Base-by-base conservation (phyloP, 2,797 vertebrate species). In the Sebastes matsubarae region DNA sequence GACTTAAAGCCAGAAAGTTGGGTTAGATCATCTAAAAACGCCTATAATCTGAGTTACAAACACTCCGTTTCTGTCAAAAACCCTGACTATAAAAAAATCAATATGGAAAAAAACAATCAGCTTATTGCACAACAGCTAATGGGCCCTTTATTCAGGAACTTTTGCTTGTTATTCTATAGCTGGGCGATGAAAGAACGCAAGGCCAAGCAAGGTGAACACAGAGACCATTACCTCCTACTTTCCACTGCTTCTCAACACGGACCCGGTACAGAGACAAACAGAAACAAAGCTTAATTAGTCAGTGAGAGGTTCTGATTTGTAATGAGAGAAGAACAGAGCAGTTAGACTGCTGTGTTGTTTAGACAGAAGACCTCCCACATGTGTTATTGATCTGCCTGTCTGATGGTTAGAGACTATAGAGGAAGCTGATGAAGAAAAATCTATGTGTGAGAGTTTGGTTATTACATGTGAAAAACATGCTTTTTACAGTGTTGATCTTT, bases 51-150 rank as follows among this genome's bases (percentile, higher is more conserved):
- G 24, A 34, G 3, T 29, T 68, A 68, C 34, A 79, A 69, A 84
- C 52, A 25, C 22, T 24, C 46, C 18, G 46, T 57, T 69, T 81
- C 10, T 52, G 50, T 84, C 69, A 82, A 38, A 81, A 78, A 70
- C 12, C 7, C 22, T 32, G 57, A 66, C 57, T 12, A 46, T 22
- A 29, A 75, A 70, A 87, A 86, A 54, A 54, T 54, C 80, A 60
- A 81, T 81, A 54, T 1, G 4, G 64, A 29, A 66, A 57, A 50
- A 50, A 83, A 70, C 2, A 0, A 77, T 50, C 63, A 61, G 10
- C 24, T 61, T 68, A 83, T 73, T 85, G 77, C 66, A 66, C 77
- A 84, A 60, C 81, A 76, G 65, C 82, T 89, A 93, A 92, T 85
- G 58, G 84, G 52, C 42, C 36, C 59, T 85, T 87, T 75, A 50